Evolutionary conservation across 1,140 invertebrate species (phyloP), one percentile per base, ranked within the genome.

Genomic region (Potamilus streckersoni): DNA sequence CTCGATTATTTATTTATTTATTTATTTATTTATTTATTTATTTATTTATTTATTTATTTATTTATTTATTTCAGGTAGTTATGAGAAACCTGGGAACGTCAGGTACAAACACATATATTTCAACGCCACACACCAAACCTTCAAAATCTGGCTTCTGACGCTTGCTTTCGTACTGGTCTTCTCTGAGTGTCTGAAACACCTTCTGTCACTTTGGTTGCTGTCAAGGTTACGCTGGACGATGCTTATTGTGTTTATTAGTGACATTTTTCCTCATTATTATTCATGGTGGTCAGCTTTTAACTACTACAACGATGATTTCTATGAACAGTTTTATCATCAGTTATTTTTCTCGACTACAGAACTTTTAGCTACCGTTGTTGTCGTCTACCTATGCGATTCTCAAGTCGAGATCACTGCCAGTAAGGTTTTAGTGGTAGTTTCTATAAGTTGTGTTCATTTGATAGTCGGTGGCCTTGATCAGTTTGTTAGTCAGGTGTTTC

Each of bases 221-320:
- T 59, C 86, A 91, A 88, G 91, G 75, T 83, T 94, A 17, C 91
- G 94, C 79, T 90, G 90, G 72, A 92, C 92, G 8, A 95, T 95
- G 94, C 84, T 93, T 20, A 79, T 93, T 31, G 89, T 95, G 2
- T 94, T 95, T 81, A 81, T 92, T 4, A 90, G 92, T 16, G 93
- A 93, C 23, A 89, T 95, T 69, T 95, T 94, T 85, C 94, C 94
- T 2, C 93, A 95, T 85, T 95, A 95, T 84, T 95, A 95, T 84
- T 92, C 94, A 3, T 95, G 94, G 94, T 95, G 94, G 94, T 92
- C 92, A 20, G 94, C 93, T 77, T 93, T 95, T 66, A 95, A 95
- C 87, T 95, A 95, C 82, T 94, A 93, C 91, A 95, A 95, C 82
- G 94, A 95, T 79, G 94, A 94, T 68, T 95, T 93, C 82, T 95